These are phyloP conservation scores for Kryphioiulus occultus DNA, from an alignment of 2,888 invertebrate species.

Conservation along the genomic window DNA sequence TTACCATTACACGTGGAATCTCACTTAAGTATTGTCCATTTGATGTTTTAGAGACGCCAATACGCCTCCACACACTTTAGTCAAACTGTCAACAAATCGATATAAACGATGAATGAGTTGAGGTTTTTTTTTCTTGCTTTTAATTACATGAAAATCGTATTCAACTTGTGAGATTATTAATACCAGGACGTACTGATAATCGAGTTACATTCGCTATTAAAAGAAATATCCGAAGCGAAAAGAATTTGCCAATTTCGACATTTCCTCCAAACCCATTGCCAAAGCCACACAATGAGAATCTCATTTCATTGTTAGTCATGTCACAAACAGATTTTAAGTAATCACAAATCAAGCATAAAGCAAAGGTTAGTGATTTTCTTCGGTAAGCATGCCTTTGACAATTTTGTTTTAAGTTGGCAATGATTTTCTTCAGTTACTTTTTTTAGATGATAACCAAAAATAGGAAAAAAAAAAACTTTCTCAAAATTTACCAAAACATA, in stretches of 20 bases:
- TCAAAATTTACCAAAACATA: too few species aligned
- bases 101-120: background rate
- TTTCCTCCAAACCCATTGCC: background rate
- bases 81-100: background rate
- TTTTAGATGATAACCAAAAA: too few species aligned
- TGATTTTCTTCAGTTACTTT: too few species aligned
- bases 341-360: background rate
- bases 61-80: too few species aligned
- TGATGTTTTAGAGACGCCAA: too few species aligned
- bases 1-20: too few species aligned
- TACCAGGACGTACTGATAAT: background rate
- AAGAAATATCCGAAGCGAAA: conserved; percentile 1
- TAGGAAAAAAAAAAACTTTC: too few species aligned
- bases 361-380: too few species aligned
- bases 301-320: background rate
- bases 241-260: background rate
- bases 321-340: background rate
- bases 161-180: background rate
- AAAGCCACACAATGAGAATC: background rate
- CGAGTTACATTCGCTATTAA: background rate
- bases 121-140: background rate
- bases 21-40: too few species aligned
- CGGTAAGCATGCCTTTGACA: too few species aligned
- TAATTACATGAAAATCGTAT: background rate
- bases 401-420: too few species aligned